phyloP scores from a whole-genome alignment of 1,140 invertebrate species.

The Rhagoletis zephyria region DNA sequence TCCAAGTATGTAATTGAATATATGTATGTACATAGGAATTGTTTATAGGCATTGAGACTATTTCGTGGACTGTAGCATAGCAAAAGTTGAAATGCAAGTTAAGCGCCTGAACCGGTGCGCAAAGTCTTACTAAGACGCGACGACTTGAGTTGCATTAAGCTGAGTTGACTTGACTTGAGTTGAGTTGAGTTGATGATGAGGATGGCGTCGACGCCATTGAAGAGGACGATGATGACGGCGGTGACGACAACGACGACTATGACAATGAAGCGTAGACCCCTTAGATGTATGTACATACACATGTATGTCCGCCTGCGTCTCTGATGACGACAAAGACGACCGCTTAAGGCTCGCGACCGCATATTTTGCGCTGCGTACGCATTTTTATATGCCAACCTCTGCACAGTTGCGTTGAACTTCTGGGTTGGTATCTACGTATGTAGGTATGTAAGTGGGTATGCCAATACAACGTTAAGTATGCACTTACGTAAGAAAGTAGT shows the following conservation, averaged over 20 bases:
- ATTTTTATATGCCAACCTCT: conserved; percentile 13
- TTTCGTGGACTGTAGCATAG: background rate
- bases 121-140: conserved; percentile 37
- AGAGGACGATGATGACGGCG: conserved; percentile 40
- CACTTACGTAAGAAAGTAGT: background rate
- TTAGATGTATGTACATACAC: background rate
- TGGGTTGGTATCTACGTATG: background rate
- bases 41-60: background rate
- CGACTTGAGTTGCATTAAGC: conserved; percentile 5
- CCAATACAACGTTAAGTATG: background rate
- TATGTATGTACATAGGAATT: background rate
- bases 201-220: conserved; percentile 35
- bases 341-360: conserved; percentile 35
- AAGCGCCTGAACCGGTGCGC: conserved; percentile 45
- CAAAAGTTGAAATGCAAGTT: conserved; percentile 28
- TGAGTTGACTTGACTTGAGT: background rate
- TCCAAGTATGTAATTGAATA: conserved; percentile 1
- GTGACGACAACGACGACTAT: background rate
- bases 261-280: background rate
- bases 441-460: conserved; percentile 32
- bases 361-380: conserved; percentile 40
- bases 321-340: conserved; percentile 39
- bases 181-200: conserved; percentile 39
- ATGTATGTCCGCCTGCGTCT: background rate
- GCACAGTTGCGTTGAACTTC: background rate